A percentile compares a stretch with the other conserved stretches of the same genome.
These are phyloP conservation scores for Amphipoea oculea DNA, from an alignment of 2,888 invertebrate species.

Conservation along the genomic window DNA sequence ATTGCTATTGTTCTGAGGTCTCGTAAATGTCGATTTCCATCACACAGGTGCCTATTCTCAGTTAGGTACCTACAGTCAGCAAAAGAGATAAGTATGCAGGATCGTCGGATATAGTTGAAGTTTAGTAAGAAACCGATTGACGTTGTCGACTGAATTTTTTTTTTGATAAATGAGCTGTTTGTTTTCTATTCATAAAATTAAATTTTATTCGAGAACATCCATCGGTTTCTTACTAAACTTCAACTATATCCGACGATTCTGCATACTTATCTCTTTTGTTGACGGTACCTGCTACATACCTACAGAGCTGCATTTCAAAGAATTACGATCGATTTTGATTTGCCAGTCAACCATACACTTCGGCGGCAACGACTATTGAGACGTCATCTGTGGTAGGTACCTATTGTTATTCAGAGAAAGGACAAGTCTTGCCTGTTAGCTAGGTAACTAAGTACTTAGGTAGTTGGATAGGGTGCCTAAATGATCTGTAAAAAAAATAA, in stretches of 20 bases:
- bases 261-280: too few species aligned
- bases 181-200: too few species aligned
- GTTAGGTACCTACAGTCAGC: not conserved
- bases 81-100: too few species aligned
- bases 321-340: constrained; percentile 41
- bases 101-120: too few species aligned
- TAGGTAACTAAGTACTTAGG: not conserved
- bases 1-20: constrained; percentile 39
- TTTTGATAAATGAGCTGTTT: too few species aligned
- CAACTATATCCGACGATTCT: too few species aligned
- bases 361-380: not conserved
- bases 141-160: too few species aligned
- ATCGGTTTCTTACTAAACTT: too few species aligned
- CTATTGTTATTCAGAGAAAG: not conserved
- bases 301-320: constrained; percentile 12
- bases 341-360: constrained; percentile 14
- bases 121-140: too few species aligned
- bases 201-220: too few species aligned
- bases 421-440: not conserved
- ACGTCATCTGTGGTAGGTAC: not conserved
- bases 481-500: not conserved
- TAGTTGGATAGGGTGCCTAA: not conserved
- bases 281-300: not conserved
- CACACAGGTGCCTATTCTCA: not conserved
- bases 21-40: constrained; percentile 32